phyloP scores from a whole-genome alignment of 92 coral and sea anemone genomes.

The Montipora capitata region DNA sequence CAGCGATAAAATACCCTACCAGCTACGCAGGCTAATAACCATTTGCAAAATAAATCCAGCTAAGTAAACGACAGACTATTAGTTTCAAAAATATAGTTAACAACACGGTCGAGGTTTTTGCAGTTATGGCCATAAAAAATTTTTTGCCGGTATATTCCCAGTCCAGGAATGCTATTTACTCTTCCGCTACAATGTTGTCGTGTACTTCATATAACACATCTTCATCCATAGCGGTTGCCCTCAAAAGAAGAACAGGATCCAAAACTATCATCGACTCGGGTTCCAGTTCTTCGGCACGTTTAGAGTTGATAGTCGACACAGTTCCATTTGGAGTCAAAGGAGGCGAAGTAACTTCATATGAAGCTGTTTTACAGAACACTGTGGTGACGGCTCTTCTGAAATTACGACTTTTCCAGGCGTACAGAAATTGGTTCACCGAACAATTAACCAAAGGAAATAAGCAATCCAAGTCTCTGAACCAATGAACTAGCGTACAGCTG shows the following conservation, averaged over 20 bases:
- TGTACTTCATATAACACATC: not conserved
- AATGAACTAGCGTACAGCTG: constrained; percentile 65
- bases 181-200: not conserved
- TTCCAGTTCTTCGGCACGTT: constrained; percentile 2
- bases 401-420: constrained; percentile 65
- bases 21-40: too few species aligned
- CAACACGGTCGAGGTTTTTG: too few species aligned
- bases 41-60: too few species aligned
- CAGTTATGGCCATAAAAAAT: too few species aligned
- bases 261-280: not conserved
- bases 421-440: constrained; percentile 71
- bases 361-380: constrained; percentile 13
- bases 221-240: not conserved
- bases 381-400: constrained; percentile 58
- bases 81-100: too few species aligned
- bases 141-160: too few species aligned
- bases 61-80: too few species aligned
- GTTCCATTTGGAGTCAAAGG: constrained; percentile 2
- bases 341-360: constrained; percentile 3
- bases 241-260: constrained; percentile 12
- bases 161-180: not conserved
- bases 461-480: constrained; percentile 72
- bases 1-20: too few species aligned
- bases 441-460: constrained; percentile 64
- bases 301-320: not conserved